These are phyloP conservation scores for Poeciliopsis paucimaculata DNA, from an alignment of 2,797 vertebrate species.

Conservation along the genomic window DNA sequence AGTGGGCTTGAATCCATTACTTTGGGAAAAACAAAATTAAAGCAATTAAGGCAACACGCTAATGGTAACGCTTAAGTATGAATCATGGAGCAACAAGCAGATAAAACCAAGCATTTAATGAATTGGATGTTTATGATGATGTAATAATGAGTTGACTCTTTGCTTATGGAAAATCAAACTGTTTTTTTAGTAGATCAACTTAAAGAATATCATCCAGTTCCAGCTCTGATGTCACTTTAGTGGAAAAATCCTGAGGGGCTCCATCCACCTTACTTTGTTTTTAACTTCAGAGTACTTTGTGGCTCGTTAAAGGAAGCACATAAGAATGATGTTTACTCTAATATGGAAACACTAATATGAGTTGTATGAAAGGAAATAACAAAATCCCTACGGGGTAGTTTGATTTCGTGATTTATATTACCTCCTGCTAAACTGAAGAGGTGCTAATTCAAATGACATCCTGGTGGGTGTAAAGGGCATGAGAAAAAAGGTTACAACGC, in stretches of 20 bases:
- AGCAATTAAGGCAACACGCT: too few relatives aligned
- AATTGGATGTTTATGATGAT: neutral
- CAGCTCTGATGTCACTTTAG: neutral
- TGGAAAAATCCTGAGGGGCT: neutral
- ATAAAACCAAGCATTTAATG: neutral
- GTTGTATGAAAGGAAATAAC: neutral
- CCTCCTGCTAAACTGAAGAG: neutral
- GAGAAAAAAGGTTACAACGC: neutral
- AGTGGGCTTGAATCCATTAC: too few relatives aligned
- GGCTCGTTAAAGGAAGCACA: neutral
- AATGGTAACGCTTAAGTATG: too few relatives aligned
- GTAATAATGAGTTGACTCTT: neutral
- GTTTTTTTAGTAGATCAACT: neutral
- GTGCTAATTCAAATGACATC: neutral
- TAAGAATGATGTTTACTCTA: constrained; percentile 4
- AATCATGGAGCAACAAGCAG: too few relatives aligned
- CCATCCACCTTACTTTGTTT: constrained; percentile 8
- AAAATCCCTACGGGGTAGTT: constrained; percentile 1
- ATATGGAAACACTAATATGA: neutral
- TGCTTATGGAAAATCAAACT: neutral
- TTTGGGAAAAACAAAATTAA: too few relatives aligned
- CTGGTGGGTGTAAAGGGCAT: neutral
- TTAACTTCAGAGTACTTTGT: neutral
- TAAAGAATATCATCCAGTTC: neutral
- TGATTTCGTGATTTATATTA: neutral